These are phyloP conservation scores for Agapornis roseicollis DNA, from an alignment of 2,113 vertebrate genomes.

Conservation along the genomic window DNA sequence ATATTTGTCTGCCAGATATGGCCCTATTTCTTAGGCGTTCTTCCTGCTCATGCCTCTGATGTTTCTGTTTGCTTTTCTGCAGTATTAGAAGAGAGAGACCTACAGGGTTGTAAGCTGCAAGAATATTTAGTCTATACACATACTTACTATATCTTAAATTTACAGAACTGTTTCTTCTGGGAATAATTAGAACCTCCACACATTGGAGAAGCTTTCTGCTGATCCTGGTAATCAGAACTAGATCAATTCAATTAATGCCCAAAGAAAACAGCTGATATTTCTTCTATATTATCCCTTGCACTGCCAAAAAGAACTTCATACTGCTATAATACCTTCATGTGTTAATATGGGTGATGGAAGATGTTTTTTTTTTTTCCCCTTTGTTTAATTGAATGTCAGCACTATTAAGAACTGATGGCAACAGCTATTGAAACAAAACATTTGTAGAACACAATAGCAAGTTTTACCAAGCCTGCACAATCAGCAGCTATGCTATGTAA, in stretches of 20 bases:
- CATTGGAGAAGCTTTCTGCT: background rate
- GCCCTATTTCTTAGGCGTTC: background rate
- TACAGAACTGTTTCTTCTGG: background rate
- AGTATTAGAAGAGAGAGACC: background rate
- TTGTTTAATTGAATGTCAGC: background rate
- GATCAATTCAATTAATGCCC: background rate
- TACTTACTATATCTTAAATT: background rate
- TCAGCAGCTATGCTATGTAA: background rate
- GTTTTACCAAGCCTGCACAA: background rate
- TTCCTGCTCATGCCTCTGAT: background rate
- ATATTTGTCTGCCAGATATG: background rate
- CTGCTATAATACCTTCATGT: background rate
- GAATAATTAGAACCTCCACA: background rate
- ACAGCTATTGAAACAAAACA: background rate
- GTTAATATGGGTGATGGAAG: background rate
- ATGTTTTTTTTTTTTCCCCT: background rate
- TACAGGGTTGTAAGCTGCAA: background rate
- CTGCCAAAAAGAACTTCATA: background rate
- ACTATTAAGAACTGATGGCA: background rate
- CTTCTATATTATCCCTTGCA: background rate
- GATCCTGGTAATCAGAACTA: background rate
- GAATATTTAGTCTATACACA: background rate
- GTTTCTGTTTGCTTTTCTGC: background rate
- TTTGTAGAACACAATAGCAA: background rate
- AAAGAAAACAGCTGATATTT: background rate